Base-by-base conservation (phyloP, 2,888 invertebrate genomes). In the Drymonia ruficornis region DNA sequence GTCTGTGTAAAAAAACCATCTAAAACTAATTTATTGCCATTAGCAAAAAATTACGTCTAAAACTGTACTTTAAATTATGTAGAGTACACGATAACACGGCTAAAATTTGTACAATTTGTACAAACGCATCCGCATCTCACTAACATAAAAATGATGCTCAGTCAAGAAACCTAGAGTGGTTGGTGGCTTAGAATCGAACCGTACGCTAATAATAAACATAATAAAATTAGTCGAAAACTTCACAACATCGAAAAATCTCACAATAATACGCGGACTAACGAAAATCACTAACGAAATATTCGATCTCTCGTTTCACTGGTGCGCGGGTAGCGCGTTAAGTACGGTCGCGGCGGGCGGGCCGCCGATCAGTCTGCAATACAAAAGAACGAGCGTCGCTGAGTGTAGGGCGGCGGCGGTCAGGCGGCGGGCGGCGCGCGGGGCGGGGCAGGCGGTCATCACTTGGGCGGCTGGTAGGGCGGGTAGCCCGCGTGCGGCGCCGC, bases 81-180 rank as follows among this genome's bases (percentile, higher is more conserved):
- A 87, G 85, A 84, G 84, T 86, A 87, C 84, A 83, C 80, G 74
- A 77, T 82, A 89, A 87, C 87, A 87, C 84, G 81, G 81, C 86
- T 85, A 85, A 75, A 72, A 73, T 87, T 86, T 88, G 90, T 89
- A 91, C 90, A 88, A 80, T 87, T 83, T 89, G 91, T 90, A 91
- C 91, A 90, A 88, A 83, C 80, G 68, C 72, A 74, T 77, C 72
- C 75, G 76, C 83, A 80, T 80, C 15, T 80, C 81, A 74, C 83
- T 80, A 82, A 80, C 76, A 70, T 75, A 82, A 78, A 77, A 79
- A 71, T 60, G 76, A 79, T 82, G 77, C 77, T 86, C 88, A 86
- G 86, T 87, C 87, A 78, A 77, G 80, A 83, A 82, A 83, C 72
- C 77, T 80, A 82, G 69, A 72, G 66, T 70, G 72, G n/a, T n/a